Conservation (phyloP, 1,140 invertebrate species). For the Geopemphigus sp. region DNA sequence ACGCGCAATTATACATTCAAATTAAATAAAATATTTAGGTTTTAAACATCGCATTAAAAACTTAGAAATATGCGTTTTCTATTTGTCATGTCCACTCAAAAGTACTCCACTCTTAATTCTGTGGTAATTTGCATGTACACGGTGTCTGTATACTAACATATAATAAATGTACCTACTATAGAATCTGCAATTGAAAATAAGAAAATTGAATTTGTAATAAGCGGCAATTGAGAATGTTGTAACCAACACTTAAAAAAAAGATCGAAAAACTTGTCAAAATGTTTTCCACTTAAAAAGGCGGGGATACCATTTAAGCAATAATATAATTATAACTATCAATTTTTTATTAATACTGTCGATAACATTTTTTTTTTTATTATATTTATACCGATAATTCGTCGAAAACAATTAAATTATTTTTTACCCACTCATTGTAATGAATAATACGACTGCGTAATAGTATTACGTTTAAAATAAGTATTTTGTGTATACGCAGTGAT, state of each 20-base stretch:
- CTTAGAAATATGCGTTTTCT: too few relatives aligned
- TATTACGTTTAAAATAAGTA: constrained; percentile 10
- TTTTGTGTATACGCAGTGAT: constrained; percentile 17
- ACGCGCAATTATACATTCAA: too few relatives aligned
- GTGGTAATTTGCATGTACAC: too few relatives aligned
- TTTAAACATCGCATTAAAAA: too few relatives aligned
- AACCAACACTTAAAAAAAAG: too few relatives aligned
- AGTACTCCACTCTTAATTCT: too few relatives aligned
- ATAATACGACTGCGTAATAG: background rate
- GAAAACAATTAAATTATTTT: background rate
- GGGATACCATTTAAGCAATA: constrained; percentile 22
- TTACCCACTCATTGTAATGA: background rate
- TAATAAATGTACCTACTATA: background rate
- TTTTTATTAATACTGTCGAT: constrained; percentile 11
- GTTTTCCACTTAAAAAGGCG: background rate
- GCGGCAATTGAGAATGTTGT: too few relatives aligned
- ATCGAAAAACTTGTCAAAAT: too few relatives aligned
- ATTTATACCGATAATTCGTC: constrained; percentile 14
- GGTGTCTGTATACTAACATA: background rate
- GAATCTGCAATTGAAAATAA: constrained; percentile 4
- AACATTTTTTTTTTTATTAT: constrained; percentile 18
- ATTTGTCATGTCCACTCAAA: too few relatives aligned
- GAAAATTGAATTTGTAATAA: constrained; percentile 11
- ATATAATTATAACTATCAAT: constrained; percentile 5
- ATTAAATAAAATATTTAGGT: too few relatives aligned